Evolutionary conservation across 2,113 vertebrate species (phyloP).

Genomic region (Paedocypris sp.): DNA sequence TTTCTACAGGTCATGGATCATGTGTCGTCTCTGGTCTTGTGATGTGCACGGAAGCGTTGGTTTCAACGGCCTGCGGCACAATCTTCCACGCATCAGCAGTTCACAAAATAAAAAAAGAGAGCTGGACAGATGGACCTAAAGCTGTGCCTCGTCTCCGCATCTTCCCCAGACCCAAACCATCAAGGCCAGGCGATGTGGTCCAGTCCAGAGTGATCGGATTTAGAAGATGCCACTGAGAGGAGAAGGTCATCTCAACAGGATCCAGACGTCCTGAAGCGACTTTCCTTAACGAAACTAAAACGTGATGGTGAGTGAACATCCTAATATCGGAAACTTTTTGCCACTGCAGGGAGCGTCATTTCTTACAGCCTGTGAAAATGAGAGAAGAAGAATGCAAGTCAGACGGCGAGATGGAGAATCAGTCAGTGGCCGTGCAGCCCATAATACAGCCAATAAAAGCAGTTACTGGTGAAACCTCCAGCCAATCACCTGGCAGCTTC

Average conservation of each 20-base stretch:
- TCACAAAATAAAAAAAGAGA: background rate
- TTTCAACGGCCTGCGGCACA: background rate
- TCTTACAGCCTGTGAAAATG: slow-evolving; percentile 3
- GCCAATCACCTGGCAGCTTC: slow-evolving; percentile 15
- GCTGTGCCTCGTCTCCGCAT: too few species aligned
- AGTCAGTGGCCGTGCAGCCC: slow-evolving; percentile 14
- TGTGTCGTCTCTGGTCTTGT: background rate
- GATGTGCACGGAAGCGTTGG: background rate
- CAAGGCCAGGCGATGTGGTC: too few species aligned
- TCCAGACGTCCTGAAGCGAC: background rate
- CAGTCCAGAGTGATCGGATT: too few species aligned
- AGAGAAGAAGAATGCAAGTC: background rate
- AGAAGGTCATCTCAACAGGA: background rate
- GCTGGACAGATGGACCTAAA: background rate
- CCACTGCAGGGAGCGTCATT: background rate
- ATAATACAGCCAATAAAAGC: slow-evolving; percentile 37
- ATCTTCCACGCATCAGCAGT: background rate
- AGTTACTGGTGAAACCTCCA: slow-evolving; percentile 30
- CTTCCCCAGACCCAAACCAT: too few species aligned
- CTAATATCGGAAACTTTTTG: background rate
- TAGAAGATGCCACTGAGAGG: too few species aligned
- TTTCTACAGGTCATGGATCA: background rate
- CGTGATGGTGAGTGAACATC: slow-evolving; percentile 1
- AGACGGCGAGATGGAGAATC: slow-evolving; percentile 20
- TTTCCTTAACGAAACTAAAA: slow-evolving; percentile 10